Evolutionary conservation across 2,888 invertebrate species (phyloP), one percentile per base, ranked within the genome.

Genomic region (Diloba caeruleocephala): DNA sequence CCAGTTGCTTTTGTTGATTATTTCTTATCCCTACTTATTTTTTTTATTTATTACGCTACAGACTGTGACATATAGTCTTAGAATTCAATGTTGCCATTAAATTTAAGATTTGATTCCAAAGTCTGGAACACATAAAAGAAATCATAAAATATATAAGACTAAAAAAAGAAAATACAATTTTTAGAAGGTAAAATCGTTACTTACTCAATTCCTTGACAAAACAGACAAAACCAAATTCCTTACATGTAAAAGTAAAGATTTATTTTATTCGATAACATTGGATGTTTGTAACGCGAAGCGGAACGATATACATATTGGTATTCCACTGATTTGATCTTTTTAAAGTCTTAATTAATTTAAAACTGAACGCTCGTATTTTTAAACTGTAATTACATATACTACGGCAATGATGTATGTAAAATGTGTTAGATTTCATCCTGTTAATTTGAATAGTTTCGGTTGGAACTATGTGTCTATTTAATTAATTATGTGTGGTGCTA

Each of bases 301-400:
- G 39, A 44, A 42, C 48, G 65, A 68, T 57, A 62, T 39, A 54
- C 46, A 38, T 55, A 71, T 73, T 67, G 62, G 59, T 56, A 71
- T 71, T 50, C 17, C 4, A 38, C 38, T 23, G 71, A 68, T 71
- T 56, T 3, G 58, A 71, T 71, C 71, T 62, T 48, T 50, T 61
- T 15, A 71, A 50, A 58, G 77, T 78, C 84, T 86, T 82, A 87
- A 88, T 88, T 88, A 88, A 88, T 88, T 87, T 85, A 78, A 78
- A 82, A 82, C 76, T 81, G 69, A 74, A 63, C 61, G 67, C 50
- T 65, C 58, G 59, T 72, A 71, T 70, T 64, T 60, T 56, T 62
- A 21, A 17, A 48, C 38, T 25, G 57, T 70, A 63, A 76, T 78
- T 68, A 74, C 62, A 56, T 19, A 28, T 31, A 14, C 19, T 9